A percentile compares a stretch with the other conserved stretches of the same genome.
Conservation (phyloP, 2,113 vertebrate genomes). For the Thomomys bottae region DNA sequence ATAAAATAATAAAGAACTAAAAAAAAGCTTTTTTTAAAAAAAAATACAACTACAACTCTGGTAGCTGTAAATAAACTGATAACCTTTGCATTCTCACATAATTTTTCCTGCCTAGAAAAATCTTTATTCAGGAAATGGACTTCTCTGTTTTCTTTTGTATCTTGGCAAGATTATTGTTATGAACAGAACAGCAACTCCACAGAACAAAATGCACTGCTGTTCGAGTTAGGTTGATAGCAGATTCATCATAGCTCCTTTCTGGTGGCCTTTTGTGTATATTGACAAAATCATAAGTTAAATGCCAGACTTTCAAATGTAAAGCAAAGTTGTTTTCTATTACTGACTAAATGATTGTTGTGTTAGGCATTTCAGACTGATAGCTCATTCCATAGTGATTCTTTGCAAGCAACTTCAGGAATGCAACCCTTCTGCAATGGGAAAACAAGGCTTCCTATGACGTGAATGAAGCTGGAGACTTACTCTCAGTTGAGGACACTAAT, state of each 20-base stretch:
- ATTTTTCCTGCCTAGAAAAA: neutral
- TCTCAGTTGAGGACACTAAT: slow-evolving; percentile 63
- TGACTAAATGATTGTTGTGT: slow-evolving; percentile 39
- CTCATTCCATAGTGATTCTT: neutral
- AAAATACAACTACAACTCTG: neutral
- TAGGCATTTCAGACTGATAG: slow-evolving; percentile 40
- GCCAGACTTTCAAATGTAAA: slow-evolving; percentile 63
- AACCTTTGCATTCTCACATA: slow-evolving; percentile 25
- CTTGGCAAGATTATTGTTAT: slow-evolving; percentile 7
- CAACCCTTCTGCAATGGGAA: slow-evolving; percentile 32
- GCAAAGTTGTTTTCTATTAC: slow-evolving; percentile 54
- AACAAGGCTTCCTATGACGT: slow-evolving; percentile 53
- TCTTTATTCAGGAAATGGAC: slow-evolving; percentile 28
- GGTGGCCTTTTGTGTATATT: slow-evolving; percentile 64
- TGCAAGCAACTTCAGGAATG: neutral
- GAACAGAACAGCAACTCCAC: neutral
- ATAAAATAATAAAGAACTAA: neutral
- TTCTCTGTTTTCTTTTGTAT: slow-evolving; percentile 27
- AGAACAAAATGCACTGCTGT: slow-evolving; percentile 32
- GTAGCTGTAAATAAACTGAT: slow-evolving; percentile 2
- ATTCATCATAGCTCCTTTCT: slow-evolving; percentile 46
- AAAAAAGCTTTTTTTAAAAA: neutral
- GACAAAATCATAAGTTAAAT: slow-evolving; percentile 72
- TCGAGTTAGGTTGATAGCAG: neutral
- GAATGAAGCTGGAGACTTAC: slow-evolving; percentile 65